Conservation (phyloP, 2,797 vertebrate species). For the Lindbergichthys nudifrons region DNA sequence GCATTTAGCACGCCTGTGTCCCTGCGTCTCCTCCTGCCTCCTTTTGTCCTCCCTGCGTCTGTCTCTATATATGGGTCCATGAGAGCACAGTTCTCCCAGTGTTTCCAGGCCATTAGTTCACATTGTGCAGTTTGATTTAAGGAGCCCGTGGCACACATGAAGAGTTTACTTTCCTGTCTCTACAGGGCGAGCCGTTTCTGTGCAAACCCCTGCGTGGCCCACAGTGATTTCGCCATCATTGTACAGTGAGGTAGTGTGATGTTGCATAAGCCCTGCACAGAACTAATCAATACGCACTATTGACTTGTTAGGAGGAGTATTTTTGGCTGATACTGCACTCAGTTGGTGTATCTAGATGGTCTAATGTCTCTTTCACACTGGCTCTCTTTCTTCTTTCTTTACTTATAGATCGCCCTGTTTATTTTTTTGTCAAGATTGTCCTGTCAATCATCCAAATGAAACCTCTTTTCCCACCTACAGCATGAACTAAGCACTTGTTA, state of each 20-base stretch:
- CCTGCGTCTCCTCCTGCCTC: conserved; percentile 10
- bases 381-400: neutral
- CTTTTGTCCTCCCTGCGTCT: conserved; percentile 19
- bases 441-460: neutral
- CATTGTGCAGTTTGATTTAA: conserved; percentile 64
- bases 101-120: conserved; percentile 58
- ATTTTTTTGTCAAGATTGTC: neutral
- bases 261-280: conserved; percentile 69
- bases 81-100: conserved; percentile 35
- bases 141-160: conserved; percentile 53
- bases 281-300: conserved; percentile 69
- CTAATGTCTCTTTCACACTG: conserved; percentile 38
- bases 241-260: conserved; percentile 60
- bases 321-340: conserved; percentile 65
- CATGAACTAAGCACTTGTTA: conserved; percentile 1
- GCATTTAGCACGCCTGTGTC: conserved; percentile 37
- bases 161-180: conserved; percentile 54
- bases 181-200: conserved; percentile 36
- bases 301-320: conserved; percentile 69
- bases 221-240: conserved; percentile 59
- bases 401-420: conserved; percentile 3
- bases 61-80: conserved; percentile 40
- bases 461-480: neutral
- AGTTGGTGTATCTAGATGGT: conserved; percentile 43
- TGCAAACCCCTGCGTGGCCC: conserved; percentile 39